These are phyloP conservation scores for Alloplasta piceator DNA, from an alignment of 2,888 invertebrate genomes.

Conservation along the genomic window DNA sequence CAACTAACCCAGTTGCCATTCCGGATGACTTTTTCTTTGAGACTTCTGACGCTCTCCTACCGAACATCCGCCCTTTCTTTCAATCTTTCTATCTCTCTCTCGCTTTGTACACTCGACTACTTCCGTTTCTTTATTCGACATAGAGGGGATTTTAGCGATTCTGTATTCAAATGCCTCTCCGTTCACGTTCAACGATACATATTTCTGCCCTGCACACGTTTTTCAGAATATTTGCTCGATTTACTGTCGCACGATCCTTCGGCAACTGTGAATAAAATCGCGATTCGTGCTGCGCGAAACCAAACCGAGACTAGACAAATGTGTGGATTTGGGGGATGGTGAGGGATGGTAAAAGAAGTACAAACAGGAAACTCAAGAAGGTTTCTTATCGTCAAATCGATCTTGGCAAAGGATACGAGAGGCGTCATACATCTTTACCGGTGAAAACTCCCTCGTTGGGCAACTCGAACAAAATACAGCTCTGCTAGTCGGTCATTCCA, in stretches of 20 bases:
- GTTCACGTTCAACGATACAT: slow-evolving; percentile 20
- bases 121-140: slow-evolving; percentile 61
- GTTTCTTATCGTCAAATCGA: slow-evolving; percentile 28
- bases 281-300: not conserved
- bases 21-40: slow-evolving; percentile 63
- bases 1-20: slow-evolving; percentile 65
- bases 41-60: slow-evolving; percentile 38
- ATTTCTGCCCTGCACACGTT: not conserved
- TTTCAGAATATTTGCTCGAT: not conserved
- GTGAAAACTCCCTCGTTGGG: too few relatives aligned
- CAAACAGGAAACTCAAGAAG: not conserved
- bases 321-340: not conserved
- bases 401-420: slow-evolving; percentile 33
- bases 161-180: slow-evolving; percentile 40
- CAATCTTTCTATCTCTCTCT: slow-evolving; percentile 7
- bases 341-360: slow-evolving; percentile 6
- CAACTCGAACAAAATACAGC: too few relatives aligned
- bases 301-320: not conserved
- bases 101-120: slow-evolving; percentile 32
- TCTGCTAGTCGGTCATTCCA: too few relatives aligned
- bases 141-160: slow-evolving; percentile 43
- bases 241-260: slow-evolving; percentile 26
- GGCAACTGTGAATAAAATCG: slow-evolving; percentile 14
- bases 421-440: not conserved
- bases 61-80: slow-evolving; percentile 32